phyloP scores from a whole-genome alignment of 1,140 invertebrate genomes.

The Pseudomyrmex concolor region DNA sequence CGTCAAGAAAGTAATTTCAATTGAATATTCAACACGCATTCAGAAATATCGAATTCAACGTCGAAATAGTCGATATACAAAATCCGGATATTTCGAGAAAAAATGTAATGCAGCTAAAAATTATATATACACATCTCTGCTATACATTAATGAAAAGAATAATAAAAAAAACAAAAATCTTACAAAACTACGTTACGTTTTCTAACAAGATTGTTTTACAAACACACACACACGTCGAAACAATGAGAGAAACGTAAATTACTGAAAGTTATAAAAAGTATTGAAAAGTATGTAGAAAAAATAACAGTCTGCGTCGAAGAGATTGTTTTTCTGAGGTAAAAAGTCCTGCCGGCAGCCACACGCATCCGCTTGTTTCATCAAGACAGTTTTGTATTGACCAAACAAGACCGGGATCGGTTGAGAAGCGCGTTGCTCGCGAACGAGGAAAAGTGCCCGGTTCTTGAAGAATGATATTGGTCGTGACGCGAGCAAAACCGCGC shows the following conservation, averaged over 20 bases:
- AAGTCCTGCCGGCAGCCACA: no score
- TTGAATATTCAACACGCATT: conserved; percentile 31
- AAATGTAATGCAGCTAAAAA: no score
- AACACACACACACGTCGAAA: no score
- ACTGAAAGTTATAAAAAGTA: conserved; percentile 3
- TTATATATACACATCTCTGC: not conserved
- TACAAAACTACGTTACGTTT: no score
- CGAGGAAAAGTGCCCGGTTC: conserved; percentile 1
- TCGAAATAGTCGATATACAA: conserved; percentile 34
- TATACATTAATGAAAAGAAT: not conserved
- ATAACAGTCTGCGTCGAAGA: no score
- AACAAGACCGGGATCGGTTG: conserved; percentile 45
- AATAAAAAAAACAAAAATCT: not conserved
- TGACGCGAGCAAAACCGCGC: not conserved
- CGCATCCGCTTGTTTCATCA: conserved; percentile 1
- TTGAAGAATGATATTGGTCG: conserved; percentile 16
- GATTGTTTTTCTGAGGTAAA: no score
- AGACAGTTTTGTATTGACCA: conserved; percentile 55
- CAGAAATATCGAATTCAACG: conserved; percentile 39
- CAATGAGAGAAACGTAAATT: not conserved
- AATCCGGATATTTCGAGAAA: conserved; percentile 25
- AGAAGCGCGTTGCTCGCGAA: not conserved
- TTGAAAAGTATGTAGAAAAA: no score
- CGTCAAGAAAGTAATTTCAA: conserved; percentile 12
- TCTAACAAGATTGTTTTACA: no score